A percentile compares a stretch with the other conserved stretches of the same genome.
These are phyloP conservation scores for Callipepla squamata DNA, from an alignment of 2,113 vertebrate species.

Conservation along the genomic window DNA sequence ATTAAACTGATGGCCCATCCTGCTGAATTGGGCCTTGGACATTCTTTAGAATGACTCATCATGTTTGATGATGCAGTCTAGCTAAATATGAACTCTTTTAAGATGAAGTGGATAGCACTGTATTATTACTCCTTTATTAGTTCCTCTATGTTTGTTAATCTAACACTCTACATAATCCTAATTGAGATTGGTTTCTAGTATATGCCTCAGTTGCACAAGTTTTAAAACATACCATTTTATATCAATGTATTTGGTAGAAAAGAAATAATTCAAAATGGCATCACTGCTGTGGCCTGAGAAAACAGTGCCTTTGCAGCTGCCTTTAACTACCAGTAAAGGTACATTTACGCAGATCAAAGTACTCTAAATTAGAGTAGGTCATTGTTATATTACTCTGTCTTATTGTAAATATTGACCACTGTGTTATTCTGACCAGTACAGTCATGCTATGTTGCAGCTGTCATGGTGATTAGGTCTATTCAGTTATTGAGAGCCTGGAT, in stretches of 20 bases:
- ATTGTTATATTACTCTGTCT: background rate
- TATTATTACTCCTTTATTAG: background rate
- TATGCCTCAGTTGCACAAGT: background rate
- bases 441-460: background rate
- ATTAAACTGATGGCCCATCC: background rate
- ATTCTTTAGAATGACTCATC: background rate
- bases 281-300: background rate
- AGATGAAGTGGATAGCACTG: background rate
- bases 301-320: background rate
- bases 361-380: background rate
- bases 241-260: background rate
- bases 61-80: background rate
- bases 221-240: background rate
- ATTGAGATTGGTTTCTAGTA: background rate
- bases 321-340: background rate
- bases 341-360: background rate
- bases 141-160: background rate
- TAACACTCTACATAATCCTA: background rate
- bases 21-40: background rate
- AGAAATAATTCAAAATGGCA: background rate
- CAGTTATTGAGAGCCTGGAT: background rate
- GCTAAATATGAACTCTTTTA: background rate
- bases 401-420: background rate
- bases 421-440: background rate
- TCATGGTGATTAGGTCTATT: background rate